Conservation (phyloP, 2,797 vertebrate genomes). For the Petrocephalus schoutedeni region DNA sequence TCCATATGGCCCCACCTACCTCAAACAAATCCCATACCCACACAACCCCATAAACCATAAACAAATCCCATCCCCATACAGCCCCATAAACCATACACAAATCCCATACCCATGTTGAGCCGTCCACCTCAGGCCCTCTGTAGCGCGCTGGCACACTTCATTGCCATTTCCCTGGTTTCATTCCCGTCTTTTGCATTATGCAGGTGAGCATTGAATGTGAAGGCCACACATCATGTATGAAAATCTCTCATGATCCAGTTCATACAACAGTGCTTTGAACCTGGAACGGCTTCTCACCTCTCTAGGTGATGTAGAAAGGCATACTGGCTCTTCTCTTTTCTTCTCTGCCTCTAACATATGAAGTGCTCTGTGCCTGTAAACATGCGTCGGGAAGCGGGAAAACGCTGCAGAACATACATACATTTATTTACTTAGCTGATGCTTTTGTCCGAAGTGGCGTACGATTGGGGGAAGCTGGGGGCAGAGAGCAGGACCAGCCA, state of each 20-base stretch:
- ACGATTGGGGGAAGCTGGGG: neutral
- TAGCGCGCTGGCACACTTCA: neutral
- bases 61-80: neutral
- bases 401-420: neutral
- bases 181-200: conserved; percentile 39
- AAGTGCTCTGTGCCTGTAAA: conserved; percentile 30
- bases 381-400: conserved; percentile 16
- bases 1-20: neutral
- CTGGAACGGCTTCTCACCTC: neutral
- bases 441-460: neutral
- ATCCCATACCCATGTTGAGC: neutral
- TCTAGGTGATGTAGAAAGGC: neutral
- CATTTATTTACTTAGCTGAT: neutral
- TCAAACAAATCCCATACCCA: neutral
- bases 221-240: neutral
- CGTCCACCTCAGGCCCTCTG: neutral
- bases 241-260: neutral
- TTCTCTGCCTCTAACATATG: neutral
- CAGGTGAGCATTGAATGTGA: conserved; percentile 36
- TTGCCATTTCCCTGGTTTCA: neutral
- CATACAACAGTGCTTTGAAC: neutral
- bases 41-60: too few relatives aligned
- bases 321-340: neutral
- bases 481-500: neutral
- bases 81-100: neutral